phyloP scores from a whole-genome alignment of 2,113 vertebrate genomes.

The Paratilapia polleni region DNA sequence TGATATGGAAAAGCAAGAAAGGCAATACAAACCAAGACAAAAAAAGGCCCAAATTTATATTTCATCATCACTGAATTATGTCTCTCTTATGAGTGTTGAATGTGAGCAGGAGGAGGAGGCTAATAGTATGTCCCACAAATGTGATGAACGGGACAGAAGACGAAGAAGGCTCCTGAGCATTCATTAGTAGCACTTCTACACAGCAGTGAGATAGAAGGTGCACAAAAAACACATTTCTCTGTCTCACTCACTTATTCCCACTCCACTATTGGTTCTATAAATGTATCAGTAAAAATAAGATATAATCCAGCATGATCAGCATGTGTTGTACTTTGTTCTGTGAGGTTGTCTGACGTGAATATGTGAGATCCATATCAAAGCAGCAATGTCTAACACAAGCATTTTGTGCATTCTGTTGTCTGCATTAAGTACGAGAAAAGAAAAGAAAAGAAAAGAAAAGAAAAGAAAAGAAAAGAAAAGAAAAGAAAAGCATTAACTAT shows the following conservation, averaged over 20 bases:
- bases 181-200: slow-evolving; percentile 36
- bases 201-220: neutral
- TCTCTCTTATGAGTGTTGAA: neutral
- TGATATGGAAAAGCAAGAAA: neutral
- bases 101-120: neutral
- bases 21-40: neutral
- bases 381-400: neutral
- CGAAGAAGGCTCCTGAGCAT: slow-evolving; percentile 47
- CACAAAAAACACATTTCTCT: neutral
- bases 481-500: too few relatives aligned
- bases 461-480: too few relatives aligned
- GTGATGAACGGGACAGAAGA: slow-evolving; percentile 45
- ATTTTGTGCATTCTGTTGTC: neutral
- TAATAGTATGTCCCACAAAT: slow-evolving; percentile 36
- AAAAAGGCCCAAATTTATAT: neutral
- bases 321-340: neutral
- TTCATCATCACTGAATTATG: neutral
- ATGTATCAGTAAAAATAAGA: neutral
- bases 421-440: neutral
- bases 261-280: neutral
- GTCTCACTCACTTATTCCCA: neutral
- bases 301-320: neutral
- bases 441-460: neutral
- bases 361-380: neutral
- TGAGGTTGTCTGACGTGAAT: neutral